These are phyloP conservation scores for Muscicapa comitata DNA, from an alignment of 2,797 vertebrate species.

Conservation along the genomic window DNA sequence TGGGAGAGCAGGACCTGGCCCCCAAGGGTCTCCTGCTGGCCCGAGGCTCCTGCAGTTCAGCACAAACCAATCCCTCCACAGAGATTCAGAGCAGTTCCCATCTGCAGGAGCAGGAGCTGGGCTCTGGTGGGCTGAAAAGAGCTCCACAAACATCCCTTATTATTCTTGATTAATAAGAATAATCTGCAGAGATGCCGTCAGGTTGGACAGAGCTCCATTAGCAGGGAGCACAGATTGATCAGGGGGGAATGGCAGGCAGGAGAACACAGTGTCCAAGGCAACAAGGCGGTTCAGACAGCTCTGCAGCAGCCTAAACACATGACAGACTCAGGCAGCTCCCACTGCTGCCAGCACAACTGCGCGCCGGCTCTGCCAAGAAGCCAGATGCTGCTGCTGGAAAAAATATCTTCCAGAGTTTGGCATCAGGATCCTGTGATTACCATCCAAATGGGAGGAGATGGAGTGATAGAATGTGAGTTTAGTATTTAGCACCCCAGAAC, in stretches of 20 bases:
- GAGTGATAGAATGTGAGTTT: conserved; percentile 72
- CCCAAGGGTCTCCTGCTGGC: neutral
- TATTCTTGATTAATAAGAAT: neutral
- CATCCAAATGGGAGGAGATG: conserved; percentile 73
- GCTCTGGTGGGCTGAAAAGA: neutral
- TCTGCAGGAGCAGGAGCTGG: neutral
- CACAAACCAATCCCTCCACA: neutral
- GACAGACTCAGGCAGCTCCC: conserved; percentile 72
- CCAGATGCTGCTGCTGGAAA: conserved; percentile 81
- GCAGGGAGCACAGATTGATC: neutral
- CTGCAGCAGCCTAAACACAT: conserved; percentile 77
- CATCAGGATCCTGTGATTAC: conserved; percentile 71
- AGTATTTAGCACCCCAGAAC: conserved; percentile 74
- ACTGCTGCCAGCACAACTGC: conserved; percentile 75
- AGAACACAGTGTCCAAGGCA: conserved; percentile 70
- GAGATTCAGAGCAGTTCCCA: rapidly evolving
- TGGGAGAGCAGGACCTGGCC: neutral
- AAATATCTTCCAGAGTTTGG: conserved; percentile 80
- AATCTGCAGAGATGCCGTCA: neutral
- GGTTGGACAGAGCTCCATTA: neutral
- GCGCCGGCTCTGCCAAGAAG: conserved; percentile 69
- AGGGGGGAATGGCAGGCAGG: conserved; percentile 27
- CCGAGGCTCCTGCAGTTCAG: rapidly evolving
- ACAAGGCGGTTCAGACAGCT: conserved; percentile 65
- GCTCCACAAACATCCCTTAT: neutral